Evolutionary conservation across 2,797 vertebrate genomes (phyloP).

Genomic region (Hoplostethus mediterraneus): DNA sequence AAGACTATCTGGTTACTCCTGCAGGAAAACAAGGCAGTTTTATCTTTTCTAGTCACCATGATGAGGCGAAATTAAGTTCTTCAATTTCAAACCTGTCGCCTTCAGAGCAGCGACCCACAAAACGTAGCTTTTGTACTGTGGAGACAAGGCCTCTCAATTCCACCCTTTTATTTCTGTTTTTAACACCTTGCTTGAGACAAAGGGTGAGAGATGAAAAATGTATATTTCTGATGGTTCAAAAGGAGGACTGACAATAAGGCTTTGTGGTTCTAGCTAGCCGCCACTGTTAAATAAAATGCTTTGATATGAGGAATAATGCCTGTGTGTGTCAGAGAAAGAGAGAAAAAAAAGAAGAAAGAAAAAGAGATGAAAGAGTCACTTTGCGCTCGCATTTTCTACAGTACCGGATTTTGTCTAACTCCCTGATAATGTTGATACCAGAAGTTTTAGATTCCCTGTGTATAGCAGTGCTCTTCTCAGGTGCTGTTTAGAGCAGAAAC

Average conservation of each 20-base stretch:
- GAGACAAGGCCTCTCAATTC: constrained; percentile 45
- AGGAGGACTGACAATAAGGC: constrained; percentile 59
- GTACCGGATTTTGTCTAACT: constrained; percentile 32
- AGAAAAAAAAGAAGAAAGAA: constrained; percentile 53
- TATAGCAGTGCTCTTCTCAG: neutral
- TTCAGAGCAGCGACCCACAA: constrained; percentile 4
- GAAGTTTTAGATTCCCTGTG: constrained; percentile 23
- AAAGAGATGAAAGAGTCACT: constrained; percentile 66
- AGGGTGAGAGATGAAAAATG: constrained; percentile 33
- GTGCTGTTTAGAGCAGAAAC: constrained; percentile 1
- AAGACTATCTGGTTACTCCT: constrained; percentile 64
- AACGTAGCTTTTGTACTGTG: constrained; percentile 19
- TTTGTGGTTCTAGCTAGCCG: constrained; percentile 42
- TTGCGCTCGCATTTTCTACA: constrained; percentile 7
- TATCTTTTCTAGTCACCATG: constrained; percentile 48
- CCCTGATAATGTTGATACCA: constrained; percentile 33
- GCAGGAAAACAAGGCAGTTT: constrained; percentile 66
- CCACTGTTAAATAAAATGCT: constrained; percentile 60
- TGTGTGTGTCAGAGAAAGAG: constrained; percentile 53
- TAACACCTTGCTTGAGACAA: constrained; percentile 62
- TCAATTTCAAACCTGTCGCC: constrained; percentile 60
- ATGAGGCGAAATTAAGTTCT: constrained; percentile 76
- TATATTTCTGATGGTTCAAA: constrained; percentile 43
- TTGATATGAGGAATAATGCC: constrained; percentile 71
- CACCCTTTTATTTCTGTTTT: constrained; percentile 63